Conservation (phyloP, 2,888 invertebrate species). For the Lithodes maja region DNA sequence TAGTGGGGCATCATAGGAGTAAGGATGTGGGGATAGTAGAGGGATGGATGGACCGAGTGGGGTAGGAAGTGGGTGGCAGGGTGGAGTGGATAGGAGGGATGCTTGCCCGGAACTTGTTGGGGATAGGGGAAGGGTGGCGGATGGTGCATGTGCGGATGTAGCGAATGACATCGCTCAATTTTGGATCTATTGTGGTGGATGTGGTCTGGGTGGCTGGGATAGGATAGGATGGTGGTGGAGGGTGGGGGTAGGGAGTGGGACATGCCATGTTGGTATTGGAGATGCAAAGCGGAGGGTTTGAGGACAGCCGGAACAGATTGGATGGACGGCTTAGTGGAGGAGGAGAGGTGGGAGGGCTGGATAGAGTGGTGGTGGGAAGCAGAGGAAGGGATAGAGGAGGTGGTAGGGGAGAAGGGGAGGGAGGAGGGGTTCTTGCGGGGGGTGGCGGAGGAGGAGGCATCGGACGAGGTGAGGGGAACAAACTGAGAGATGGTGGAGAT, state of each 20-base stretch:
- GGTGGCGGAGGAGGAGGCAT: slow-evolving; percentile 57
- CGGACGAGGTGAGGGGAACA: slow-evolving; percentile 59
- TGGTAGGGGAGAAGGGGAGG: slow-evolving; percentile 37
- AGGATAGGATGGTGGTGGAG: not conserved
- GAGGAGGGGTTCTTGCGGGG: slow-evolving; percentile 39
- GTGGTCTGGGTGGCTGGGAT: slow-evolving; percentile 14
- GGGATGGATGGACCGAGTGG: slow-evolving; percentile 53
- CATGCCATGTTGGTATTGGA: slow-evolving; percentile 20
- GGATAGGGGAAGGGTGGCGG: slow-evolving; percentile 21
- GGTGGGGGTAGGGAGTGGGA: slow-evolving; percentile 22
- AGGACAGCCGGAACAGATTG: slow-evolving; percentile 25
- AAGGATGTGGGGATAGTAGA: slow-evolving; percentile 49
- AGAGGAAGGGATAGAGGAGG: slow-evolving; percentile 37
- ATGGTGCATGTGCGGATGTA: slow-evolving; percentile 11
- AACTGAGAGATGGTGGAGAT: slow-evolving; percentile 62
- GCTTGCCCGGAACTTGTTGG: slow-evolving; percentile 15
- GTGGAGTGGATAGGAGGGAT: slow-evolving; percentile 35
- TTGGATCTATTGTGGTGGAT: not conserved
- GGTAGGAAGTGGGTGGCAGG: slow-evolving; percentile 29
- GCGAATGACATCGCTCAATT: not conserved
- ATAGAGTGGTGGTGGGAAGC: slow-evolving; percentile 10
- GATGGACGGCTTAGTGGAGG: slow-evolving; percentile 19
- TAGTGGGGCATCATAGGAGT: slow-evolving; percentile 53
- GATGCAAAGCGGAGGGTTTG: slow-evolving; percentile 14
- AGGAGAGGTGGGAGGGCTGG: slow-evolving; percentile 35